Conservation (phyloP, 2,797 vertebrate genomes). For the Caiman crocodilus region DNA sequence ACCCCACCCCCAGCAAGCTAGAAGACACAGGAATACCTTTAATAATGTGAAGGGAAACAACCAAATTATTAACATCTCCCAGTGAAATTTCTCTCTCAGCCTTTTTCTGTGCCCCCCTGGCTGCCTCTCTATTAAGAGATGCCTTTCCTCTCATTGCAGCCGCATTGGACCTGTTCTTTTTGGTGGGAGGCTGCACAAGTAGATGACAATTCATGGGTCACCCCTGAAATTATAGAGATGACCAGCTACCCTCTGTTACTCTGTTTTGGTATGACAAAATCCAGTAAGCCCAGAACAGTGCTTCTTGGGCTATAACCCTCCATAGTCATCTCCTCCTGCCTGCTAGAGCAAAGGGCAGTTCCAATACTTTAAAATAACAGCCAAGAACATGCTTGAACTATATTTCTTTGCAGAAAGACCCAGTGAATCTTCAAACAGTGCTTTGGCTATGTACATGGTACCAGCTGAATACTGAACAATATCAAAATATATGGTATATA, state of each 20-base stretch:
- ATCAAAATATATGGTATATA: conserved; percentile 54
- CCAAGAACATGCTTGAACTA: conserved; percentile 3
- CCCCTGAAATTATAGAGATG: not conserved
- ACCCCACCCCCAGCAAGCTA: not conserved
- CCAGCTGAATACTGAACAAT: conserved; percentile 75
- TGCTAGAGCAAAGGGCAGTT: not conserved
- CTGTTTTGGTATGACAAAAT: not conserved
- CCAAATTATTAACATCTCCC: not conserved
- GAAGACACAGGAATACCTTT: not conserved
- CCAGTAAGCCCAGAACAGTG: accelerated
- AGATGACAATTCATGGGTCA: not conserved
- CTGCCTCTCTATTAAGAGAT: not conserved
- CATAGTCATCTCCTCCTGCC: not conserved
- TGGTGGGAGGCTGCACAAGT: not conserved
- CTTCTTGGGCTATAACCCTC: not conserved
- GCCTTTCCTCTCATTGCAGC: not conserved
- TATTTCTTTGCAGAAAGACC: not conserved
- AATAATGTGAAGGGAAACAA: not conserved
- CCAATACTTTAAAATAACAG: not conserved
- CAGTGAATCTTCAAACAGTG: conserved; percentile 62
- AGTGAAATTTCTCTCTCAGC: not conserved
- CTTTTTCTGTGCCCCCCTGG: not conserved
- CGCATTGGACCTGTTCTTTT: not conserved
- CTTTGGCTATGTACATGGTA: conserved; percentile 42
- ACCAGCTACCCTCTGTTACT: not conserved